A percentile compares a stretch with the other conserved stretches of the same genome.
Conservation (phyloP, 2,113 vertebrate species). For the Penelope pileata region DNA sequence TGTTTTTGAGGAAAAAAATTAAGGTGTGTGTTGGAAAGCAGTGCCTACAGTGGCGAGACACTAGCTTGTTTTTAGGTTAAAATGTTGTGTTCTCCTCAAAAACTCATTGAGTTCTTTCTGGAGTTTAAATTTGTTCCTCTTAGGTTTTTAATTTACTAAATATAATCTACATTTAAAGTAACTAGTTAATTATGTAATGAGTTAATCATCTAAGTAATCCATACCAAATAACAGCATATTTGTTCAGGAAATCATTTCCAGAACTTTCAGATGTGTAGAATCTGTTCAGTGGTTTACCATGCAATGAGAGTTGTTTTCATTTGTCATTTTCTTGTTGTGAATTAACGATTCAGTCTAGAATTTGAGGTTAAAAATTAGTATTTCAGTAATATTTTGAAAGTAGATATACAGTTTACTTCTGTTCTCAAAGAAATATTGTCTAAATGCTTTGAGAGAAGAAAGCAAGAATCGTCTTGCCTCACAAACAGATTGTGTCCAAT, state of each 20-base stretch:
- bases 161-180: background rate
- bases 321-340: background rate
- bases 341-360: background rate
- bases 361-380: background rate
- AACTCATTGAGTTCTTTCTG: background rate
- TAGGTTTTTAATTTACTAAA: no score
- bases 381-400: background rate
- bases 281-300: background rate
- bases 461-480: background rate
- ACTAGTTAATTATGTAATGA: background rate
- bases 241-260: background rate
- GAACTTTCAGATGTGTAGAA: background rate
- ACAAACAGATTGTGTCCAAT: background rate
- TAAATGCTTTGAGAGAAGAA: background rate
- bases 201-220: background rate
- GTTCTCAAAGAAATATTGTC: rapidly evolving
- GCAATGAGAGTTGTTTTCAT: background rate
- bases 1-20: background rate
- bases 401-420: background rate
- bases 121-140: background rate
- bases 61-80: background rate
- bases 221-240: background rate
- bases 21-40: background rate
- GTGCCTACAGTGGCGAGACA: background rate
- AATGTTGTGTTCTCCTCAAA: background rate